Base-by-base conservation (phyloP, 2,797 vertebrate genomes). In the Hemibagrus guttatus region DNA sequence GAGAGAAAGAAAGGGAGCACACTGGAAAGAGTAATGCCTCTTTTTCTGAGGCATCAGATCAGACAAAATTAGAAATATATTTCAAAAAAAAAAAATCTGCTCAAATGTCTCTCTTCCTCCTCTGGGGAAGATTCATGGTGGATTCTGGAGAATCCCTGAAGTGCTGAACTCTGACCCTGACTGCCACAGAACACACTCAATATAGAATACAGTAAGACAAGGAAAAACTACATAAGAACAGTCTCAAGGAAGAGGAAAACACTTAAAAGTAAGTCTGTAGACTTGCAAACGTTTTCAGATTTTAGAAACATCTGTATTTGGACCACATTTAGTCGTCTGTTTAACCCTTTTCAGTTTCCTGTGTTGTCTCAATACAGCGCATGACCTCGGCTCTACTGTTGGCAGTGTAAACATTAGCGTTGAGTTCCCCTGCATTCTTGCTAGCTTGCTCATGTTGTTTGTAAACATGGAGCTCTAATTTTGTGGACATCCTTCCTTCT, bases 31-130 rank as follows among this genome's bases (percentile, higher is more conserved):
- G 79, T 84, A 59, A 31, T 79, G 84, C 75, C 23, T 31, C 9
- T 80, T 83, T 66, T 81, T 84, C 66, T 64, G 31, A 81, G 46
- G 81, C 81, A 84, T 72, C 66, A 63, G 84, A 84, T 74, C 72
- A 85, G 58, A 87, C 64, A 69, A 83, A 90, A 89, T 88, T 87
- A 86, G 89, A 86, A 39, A 76, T 78, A 13, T 2, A 21, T n/a
- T 52, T 54, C 11, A 71, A 86, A 74, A 79, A 79, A 85, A n/a
- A 83, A 85, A 85, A 83, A n/a, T 42, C 61, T 39, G 23, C 83
- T 56, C 23, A 16, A 66, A 31, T 31, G 26, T 12, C 28, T 6
- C 35, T 39, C 35, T 39, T 39, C 26, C 56, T 61, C 7, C 72
- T 86, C 83, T 54, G 28, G 85, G 66, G 78, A 46, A 58, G 78